Conservation (phyloP, 2,797 vertebrate genomes). For the Takifugu ocellatus region DNA sequence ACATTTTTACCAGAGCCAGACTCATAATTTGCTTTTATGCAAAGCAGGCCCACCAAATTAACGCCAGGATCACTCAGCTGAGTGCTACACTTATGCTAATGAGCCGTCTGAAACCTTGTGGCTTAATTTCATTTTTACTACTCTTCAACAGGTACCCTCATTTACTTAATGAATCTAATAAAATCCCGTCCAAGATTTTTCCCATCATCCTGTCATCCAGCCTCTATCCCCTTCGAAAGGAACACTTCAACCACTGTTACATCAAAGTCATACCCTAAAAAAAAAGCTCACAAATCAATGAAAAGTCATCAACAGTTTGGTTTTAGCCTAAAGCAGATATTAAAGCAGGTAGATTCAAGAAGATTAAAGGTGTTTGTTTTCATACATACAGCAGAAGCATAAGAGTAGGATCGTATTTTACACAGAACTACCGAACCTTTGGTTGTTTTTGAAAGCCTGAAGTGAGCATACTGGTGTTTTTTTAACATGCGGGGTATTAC, state of each 20-base stretch:
- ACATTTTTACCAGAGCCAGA: constrained; percentile 30
- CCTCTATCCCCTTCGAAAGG: constrained; percentile 4
- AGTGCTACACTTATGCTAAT: constrained; percentile 51
- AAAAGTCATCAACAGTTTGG: too few relatives aligned
- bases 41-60: constrained; percentile 36
- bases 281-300: too few relatives aligned
- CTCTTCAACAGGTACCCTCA: constrained; percentile 17
- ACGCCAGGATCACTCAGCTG: constrained; percentile 42
- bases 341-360: too few relatives aligned
- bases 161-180: constrained; percentile 50
- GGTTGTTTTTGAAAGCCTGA: too few relatives aligned
- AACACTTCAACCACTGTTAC: background rate
- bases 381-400: too few relatives aligned
- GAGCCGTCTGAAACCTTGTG: constrained; percentile 39
- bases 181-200: constrained; percentile 40
- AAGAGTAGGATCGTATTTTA: too few relatives aligned
- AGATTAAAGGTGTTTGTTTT: too few relatives aligned
- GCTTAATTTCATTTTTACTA: constrained; percentile 51
- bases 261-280: constrained; percentile 8
- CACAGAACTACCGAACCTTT: too few relatives aligned
- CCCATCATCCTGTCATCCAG: constrained; percentile 13
- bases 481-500: too few relatives aligned
- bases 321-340: too few relatives aligned
- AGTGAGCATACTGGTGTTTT: too few relatives aligned
- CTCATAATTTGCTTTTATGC: constrained; percentile 48